Conservation (phyloP, 2,113 vertebrate species). For the Varanus salvator region DNA sequence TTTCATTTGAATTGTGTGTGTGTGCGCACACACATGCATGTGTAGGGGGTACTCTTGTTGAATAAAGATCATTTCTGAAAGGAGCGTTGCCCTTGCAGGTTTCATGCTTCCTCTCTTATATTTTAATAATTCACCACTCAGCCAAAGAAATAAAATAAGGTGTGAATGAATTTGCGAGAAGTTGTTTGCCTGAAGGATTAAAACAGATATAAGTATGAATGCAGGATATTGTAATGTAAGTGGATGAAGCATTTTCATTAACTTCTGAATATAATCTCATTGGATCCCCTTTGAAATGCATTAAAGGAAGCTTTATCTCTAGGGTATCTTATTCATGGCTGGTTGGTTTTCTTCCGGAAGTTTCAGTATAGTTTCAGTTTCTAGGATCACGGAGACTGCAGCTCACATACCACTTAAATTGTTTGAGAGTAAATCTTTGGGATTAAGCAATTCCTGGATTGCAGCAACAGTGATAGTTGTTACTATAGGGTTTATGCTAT, state of each 20-base stretch:
- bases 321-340: not conserved
- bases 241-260: conserved; percentile 23
- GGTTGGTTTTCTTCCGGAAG: not conserved
- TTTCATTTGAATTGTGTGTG: conserved; percentile 4
- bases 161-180: not conserved
- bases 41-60: not conserved
- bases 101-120: not conserved
- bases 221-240: not conserved
- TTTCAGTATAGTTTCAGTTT: conserved; percentile 7
- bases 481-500: not conserved
- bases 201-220: conserved; percentile 33
- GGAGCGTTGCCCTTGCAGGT: not conserved
- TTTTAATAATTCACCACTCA: conserved; percentile 19
- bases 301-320: conserved; percentile 12
- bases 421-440: conserved; percentile 1
- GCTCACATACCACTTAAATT: conserved; percentile 10
- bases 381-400: not conserved
- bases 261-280: conserved; percentile 21
- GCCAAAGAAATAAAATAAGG: not conserved
- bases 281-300: conserved; percentile 2
- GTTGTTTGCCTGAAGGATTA: not conserved
- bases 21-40: too few species aligned
- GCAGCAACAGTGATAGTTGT: not conserved
- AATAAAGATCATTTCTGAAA: conserved; percentile 16
- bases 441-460: conserved; percentile 7